Evolutionary conservation across 2,113 vertebrate species (phyloP), one percentile per base, ranked within the genome.

Genomic region (Colinus virginianus): DNA sequence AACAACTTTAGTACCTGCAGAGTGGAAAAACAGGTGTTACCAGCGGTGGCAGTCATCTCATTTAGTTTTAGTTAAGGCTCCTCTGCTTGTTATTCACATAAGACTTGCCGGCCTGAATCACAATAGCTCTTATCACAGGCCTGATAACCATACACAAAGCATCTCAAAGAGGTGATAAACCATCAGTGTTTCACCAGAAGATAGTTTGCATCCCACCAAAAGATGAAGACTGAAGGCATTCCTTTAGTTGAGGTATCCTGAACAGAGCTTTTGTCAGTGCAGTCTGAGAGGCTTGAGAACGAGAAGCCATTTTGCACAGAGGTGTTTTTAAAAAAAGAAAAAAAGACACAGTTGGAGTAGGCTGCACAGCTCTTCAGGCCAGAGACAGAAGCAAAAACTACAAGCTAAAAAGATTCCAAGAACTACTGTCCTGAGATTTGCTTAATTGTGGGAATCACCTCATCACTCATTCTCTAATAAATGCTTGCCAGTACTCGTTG

Each of bases 341-440:
- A 48, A 14, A 32, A 20, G 17, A 58, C 11, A n/a, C 32, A 32
- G 6, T 22, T 68, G 61, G 38, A 86, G n/a, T 93, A 90, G 38
- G 19, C 17, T 23, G 14, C 5, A 3, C 19, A 94, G 71, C 26
- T 69, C 23, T 67, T 67, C 72, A 61, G 19, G 46, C 78, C 64
- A 78, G 64, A 90, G 49, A 64, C 25, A 67, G 38, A 85, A 90
- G 34, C 3, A 92, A 74, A 76, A 83, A 26, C n/a, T 85, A 78
- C 59, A 74, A 23, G 13, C n/a, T 88, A 40, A 78, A 82, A 28
- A 46, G 9, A 78, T 74, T 58, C 87, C 62, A 28, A 91, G 64
- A 85, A 66, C 19, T 69, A 89, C 70, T 30, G 32, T 56, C 61
- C 49, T 13, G 17, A 93, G 21, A 67, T 69, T 74, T 18, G 55